phyloP scores from a whole-genome alignment of 2,888 invertebrate genomes.

The Chymomyza procnemis region DNA sequence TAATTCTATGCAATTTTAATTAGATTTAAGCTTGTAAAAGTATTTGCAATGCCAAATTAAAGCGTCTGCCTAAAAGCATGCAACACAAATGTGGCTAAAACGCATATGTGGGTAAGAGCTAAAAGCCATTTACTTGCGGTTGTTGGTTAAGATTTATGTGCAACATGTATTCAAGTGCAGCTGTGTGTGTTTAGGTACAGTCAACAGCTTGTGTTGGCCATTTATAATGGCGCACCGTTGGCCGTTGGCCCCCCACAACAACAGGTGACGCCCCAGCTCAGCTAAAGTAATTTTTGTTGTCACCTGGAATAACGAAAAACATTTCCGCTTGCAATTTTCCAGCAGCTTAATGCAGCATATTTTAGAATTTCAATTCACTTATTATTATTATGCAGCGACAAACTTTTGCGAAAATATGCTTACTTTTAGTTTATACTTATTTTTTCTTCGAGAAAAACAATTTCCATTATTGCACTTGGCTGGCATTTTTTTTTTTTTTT shows the following conservation, averaged over 20 bases:
- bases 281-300: not conserved
- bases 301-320: not conserved
- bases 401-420: not conserved
- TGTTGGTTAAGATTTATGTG: slow-evolving; percentile 31
- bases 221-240: slow-evolving; percentile 5
- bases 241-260: slow-evolving; percentile 8
- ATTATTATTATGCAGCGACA: slow-evolving; percentile 18
- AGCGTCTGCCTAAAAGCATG: slow-evolving; percentile 26
- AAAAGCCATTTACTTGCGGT: not conserved
- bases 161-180: slow-evolving; percentile 16
- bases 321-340: not conserved
- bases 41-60: slow-evolving; percentile 5
- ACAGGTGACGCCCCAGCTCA: slow-evolving; percentile 36
- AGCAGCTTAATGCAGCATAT: slow-evolving; percentile 27
- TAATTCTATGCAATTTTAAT: slow-evolving; percentile 11
- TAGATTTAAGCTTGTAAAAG: slow-evolving; percentile 1
- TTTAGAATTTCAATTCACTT: slow-evolving; percentile 18
- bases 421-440: not conserved
- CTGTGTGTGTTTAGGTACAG: slow-evolving; percentile 12
- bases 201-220: slow-evolving; percentile 18
- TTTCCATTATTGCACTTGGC: slow-evolving; percentile 28
- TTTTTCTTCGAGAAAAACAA: slow-evolving; percentile 5
- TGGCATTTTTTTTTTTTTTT: slow-evolving; percentile 39
- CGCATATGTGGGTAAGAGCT: not conserved
- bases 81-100: slow-evolving; percentile 1